Conservation (phyloP, 2,888 invertebrate genomes). For the Buathra laborator region DNA sequence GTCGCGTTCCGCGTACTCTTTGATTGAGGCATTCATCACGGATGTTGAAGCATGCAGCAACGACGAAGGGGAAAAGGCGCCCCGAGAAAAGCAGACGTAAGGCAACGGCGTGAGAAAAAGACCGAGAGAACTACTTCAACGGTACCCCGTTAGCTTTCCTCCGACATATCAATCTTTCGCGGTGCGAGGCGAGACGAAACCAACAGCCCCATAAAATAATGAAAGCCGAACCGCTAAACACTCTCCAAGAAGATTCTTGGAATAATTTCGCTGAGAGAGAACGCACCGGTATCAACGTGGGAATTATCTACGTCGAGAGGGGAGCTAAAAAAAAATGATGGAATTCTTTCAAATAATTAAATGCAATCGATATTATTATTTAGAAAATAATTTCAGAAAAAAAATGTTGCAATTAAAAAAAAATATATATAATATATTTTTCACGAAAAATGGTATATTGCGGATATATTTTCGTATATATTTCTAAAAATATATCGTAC, state of each 20-base stretch:
- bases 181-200: not conserved
- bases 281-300: not conserved
- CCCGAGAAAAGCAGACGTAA: not conserved
- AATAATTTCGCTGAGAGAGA: not conserved
- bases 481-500: no score
- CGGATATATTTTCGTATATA: no score
- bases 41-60: not conserved
- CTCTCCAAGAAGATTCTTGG: not conserved
- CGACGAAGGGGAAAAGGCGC: not conserved
- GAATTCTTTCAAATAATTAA: no score
- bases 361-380: no score
- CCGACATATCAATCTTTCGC: not conserved
- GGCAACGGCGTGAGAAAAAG: not conserved
- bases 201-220: not conserved
- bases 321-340: not conserved
- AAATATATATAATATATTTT: no score
- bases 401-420: no score
- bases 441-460: no score
- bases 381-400: no score
- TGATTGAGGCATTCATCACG: slow-evolving; percentile 5
- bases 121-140: not conserved
- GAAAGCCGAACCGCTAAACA: not conserved
- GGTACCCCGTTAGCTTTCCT: not conserved
- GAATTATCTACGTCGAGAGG: not conserved
- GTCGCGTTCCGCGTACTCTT: not conserved